phyloP scores from a whole-genome alignment of 92 coral and sea anemone species.

The Meandrina meandrites region DNA sequence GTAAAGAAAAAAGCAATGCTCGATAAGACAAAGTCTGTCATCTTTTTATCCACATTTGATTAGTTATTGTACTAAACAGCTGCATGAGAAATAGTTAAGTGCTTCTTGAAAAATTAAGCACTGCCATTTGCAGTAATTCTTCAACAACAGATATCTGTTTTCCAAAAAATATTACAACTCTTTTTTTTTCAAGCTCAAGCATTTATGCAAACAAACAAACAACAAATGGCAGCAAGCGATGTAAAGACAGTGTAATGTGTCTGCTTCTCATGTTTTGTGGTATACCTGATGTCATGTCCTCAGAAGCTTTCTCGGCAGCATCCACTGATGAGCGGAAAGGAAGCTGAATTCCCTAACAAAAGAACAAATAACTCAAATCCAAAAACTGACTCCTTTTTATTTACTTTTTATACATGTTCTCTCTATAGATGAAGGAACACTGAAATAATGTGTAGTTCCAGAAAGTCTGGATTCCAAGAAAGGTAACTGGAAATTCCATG shows the following conservation, averaged over 20 bases:
- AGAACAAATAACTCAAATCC: neutral
- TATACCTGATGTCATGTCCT: slow-evolving; percentile 14
- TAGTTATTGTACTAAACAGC: neutral
- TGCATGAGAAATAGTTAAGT: too few species aligned
- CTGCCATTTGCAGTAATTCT: too few species aligned
- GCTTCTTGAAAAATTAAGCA: too few species aligned
- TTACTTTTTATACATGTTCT: neutral
- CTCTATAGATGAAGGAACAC: too few species aligned
- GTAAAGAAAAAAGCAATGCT: neutral
- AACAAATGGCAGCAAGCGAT: neutral
- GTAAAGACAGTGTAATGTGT: neutral
- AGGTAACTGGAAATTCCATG: neutral
- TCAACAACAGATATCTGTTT: too few species aligned
- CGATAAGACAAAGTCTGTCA: neutral
- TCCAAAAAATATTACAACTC: neutral
- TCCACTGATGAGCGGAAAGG: slow-evolving; percentile 27
- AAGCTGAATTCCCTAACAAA: slow-evolving; percentile 43
- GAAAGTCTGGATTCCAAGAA: too few species aligned
- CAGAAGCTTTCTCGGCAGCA: neutral
- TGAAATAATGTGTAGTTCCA: neutral
- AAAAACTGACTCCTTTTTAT: neutral
- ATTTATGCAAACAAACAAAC: neutral
- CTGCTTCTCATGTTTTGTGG: neutral
- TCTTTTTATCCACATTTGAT: neutral
- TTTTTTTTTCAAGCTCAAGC: neutral